These are phyloP conservation scores for Papilio glaucus DNA, from an alignment of 1,140 invertebrate species.

Conservation along the genomic window DNA sequence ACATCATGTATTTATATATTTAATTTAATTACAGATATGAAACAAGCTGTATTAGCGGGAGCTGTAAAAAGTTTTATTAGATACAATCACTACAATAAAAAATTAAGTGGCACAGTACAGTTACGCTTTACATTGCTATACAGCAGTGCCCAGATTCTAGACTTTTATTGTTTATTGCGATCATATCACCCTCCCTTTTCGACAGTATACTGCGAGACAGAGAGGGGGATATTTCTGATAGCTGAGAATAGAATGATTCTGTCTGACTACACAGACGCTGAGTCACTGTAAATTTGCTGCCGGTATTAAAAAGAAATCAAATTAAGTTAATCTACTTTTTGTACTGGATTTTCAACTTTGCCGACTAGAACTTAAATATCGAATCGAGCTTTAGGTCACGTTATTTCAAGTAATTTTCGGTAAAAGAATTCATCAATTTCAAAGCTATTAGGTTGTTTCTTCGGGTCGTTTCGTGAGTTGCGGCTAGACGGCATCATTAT, in stretches of 20 bases:
- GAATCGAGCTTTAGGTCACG: background rate
- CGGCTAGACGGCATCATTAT: slow-evolving; percentile 46
- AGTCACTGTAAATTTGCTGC: slow-evolving; percentile 45
- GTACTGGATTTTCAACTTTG: background rate
- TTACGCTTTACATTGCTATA: background rate
- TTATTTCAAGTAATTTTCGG: slow-evolving; percentile 53
- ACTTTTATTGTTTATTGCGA: background rate
- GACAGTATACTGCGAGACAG: slow-evolving; percentile 17
- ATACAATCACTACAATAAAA: background rate
- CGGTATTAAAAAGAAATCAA: slow-evolving; percentile 41
- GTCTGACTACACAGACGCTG: slow-evolving; percentile 51
- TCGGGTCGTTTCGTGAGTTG: slow-evolving; percentile 44
- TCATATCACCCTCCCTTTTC: slow-evolving; percentile 13
- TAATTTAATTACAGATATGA: too few relatives aligned
- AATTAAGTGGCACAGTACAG: background rate
- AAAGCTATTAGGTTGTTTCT: slow-evolving; percentile 48
- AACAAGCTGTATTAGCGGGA: too few relatives aligned
- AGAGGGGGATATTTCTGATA: slow-evolving; percentile 35
- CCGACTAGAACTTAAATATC: background rate
- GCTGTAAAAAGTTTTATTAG: too few relatives aligned
- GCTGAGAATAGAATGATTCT: slow-evolving; percentile 39
- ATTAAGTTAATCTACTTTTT: background rate
- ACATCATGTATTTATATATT: too few relatives aligned
- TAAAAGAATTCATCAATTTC: slow-evolving; percentile 58
- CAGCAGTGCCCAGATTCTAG: background rate